A percentile compares a stretch with the other conserved stretches of the same genome.
Conservation (phyloP, 2,113 vertebrate genomes). For the Hoplias malabaricus region DNA sequence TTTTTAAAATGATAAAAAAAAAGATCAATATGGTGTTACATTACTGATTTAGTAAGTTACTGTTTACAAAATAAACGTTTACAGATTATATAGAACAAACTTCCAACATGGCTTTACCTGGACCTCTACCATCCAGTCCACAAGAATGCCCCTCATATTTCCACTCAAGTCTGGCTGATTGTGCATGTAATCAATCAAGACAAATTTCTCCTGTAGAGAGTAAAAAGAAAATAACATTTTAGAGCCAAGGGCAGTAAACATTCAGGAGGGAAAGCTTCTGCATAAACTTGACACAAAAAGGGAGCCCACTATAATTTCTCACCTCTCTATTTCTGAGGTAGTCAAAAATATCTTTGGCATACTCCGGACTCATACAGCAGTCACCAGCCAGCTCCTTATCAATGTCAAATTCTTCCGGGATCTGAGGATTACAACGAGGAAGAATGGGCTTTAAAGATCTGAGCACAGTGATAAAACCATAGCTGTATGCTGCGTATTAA, state of each 20-base stretch:
- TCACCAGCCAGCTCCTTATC: slow-evolving; percentile 74
- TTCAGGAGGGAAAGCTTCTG: too few relatives aligned
- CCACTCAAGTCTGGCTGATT: slow-evolving; percentile 79
- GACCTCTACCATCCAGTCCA: slow-evolving; percentile 95
- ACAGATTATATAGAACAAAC: neutral
- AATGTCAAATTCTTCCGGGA: slow-evolving; percentile 69
- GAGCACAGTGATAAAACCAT: neutral
- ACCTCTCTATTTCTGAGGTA: slow-evolving; percentile 89
- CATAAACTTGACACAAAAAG: neutral
- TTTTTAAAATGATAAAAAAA: too few relatives aligned
- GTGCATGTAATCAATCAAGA: slow-evolving; percentile 81
- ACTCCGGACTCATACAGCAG: slow-evolving; percentile 71
- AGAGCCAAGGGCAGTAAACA: neutral
- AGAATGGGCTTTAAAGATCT: slow-evolving; percentile 53
- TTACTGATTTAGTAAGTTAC: too few relatives aligned
- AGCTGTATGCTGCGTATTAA: too few relatives aligned
- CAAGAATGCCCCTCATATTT: slow-evolving; percentile 86
- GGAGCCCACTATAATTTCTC: slow-evolving; percentile 4
- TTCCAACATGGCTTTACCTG: slow-evolving; percentile 74
- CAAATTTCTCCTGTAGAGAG: slow-evolving; percentile 79
- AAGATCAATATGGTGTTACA: too few relatives aligned
- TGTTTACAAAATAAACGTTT: too few relatives aligned
- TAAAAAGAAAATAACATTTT: neutral
- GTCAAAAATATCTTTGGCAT: slow-evolving; percentile 84
- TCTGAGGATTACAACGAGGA: neutral